Evolutionary conservation across 2,888 invertebrate species (phyloP).

Genomic region (Augochlorella aurata): DNA sequence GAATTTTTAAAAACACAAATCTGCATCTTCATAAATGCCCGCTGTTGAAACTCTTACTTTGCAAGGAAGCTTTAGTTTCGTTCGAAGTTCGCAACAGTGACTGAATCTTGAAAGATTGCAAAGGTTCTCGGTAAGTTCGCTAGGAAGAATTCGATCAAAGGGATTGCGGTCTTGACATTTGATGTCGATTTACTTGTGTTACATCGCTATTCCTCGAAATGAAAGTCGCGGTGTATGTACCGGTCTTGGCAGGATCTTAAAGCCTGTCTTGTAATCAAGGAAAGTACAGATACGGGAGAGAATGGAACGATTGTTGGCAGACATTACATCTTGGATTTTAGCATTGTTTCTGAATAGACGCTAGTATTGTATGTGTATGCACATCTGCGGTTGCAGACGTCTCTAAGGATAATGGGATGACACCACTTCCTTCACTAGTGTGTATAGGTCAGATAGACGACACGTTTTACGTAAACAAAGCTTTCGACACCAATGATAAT

Average conservation of each 20-base stretch:
- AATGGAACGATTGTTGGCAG: constrained; percentile 39
- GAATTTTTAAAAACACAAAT: background rate
- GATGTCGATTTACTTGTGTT: constrained; percentile 19
- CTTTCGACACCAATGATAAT: background rate
- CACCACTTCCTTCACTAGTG: background rate
- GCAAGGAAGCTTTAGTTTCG: background rate
- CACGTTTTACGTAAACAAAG: background rate
- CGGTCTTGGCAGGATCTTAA: constrained; percentile 31
- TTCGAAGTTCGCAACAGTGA: background rate
- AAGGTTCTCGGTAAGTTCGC: background rate
- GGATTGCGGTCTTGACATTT: constrained; percentile 3
- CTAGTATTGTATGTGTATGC: background rate
- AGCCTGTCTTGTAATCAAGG: constrained; percentile 49
- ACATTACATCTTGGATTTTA: constrained; percentile 42
- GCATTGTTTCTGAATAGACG: constrained; percentile 41
- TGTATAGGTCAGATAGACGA: background rate
- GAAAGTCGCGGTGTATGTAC: constrained; percentile 30
- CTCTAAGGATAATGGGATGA: background rate
- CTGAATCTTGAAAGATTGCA: background rate
- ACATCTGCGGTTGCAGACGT: constrained; percentile 12
- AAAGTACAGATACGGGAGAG: constrained; percentile 44
- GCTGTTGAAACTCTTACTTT: background rate
- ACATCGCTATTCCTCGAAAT: constrained; percentile 37
- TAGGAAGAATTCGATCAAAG: background rate
- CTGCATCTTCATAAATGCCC: background rate